Percentiles rank a stretch among this genome's conserved stretches.
Evolutionary conservation across 2,797 vertebrate genomes (phyloP).

Genomic region (Galaxias olidus): DNA sequence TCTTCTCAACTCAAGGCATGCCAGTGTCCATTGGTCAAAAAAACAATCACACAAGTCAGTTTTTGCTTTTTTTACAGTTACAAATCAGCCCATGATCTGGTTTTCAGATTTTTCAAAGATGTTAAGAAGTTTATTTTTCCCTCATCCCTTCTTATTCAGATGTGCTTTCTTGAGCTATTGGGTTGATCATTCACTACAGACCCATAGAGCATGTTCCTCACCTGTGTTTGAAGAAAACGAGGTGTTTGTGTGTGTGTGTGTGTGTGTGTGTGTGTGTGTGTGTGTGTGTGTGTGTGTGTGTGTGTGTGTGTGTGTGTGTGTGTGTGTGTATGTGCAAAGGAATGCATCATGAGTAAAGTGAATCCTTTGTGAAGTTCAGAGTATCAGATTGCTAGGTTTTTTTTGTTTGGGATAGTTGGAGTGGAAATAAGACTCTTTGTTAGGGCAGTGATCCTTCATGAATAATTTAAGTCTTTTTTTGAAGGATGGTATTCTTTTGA

Average conservation of each 20-base stretch:
- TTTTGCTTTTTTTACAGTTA: too few species aligned
- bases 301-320: conserved; percentile 21
- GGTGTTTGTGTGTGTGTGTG: neutral
- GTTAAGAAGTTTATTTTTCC: too few species aligned
- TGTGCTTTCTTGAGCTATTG: too few species aligned
- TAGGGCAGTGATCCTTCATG: conserved; percentile 66
- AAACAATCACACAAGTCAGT: too few species aligned
- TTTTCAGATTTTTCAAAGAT: too few species aligned
- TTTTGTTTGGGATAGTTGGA: conserved; percentile 63
- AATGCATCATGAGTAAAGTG: conserved; percentile 70
- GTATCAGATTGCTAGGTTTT: conserved; percentile 61
- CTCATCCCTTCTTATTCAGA: too few species aligned
- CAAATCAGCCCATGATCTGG: too few species aligned
- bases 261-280: neutral
- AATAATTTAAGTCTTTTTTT: conserved; percentile 70
- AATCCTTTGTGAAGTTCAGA: conserved; percentile 70
- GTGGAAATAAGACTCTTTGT: conserved; percentile 69
- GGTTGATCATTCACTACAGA: too few species aligned
- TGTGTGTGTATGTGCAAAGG: conserved; percentile 56
- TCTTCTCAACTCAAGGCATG: too few species aligned
- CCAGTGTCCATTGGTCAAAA: too few species aligned
- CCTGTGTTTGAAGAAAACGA: neutral
- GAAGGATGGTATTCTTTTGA: conserved; percentile 37
- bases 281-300: neutral
- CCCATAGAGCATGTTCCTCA: neutral